Evolutionary conservation across 2,888 invertebrate species (phyloP), one percentile per base, ranked within the genome.

Genomic region (Caenorhabditis sulstoni): DNA sequence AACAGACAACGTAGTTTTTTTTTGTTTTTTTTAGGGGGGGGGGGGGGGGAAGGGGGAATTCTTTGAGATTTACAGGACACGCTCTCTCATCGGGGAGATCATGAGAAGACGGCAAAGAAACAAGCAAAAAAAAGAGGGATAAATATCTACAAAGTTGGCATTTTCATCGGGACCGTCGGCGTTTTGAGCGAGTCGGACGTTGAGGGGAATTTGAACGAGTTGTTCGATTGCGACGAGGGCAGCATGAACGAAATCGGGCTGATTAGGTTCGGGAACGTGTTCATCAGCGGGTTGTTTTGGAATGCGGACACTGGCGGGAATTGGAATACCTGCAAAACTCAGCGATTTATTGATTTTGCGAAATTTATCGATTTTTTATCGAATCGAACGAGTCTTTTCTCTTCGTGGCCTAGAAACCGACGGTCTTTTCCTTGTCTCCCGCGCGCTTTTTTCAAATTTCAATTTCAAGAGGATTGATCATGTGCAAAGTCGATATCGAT

Each of bases 131-230:
- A 39, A 57, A 49, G 16, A 37, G 5, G 5, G 9, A 68, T 23
- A 35, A 37, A 71, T 14, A 11, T 29, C 39, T 65, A 77, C 37
- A 70, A 53, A 14, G 77, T 59, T 7, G 77, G 77, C 77, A 77
- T 77, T 39, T 77, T 77, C 8, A 77, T 58, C 0, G 77, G 77
- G 1, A 79, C 79, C 14, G 80, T 81, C 0, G 84, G 84, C 1
- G 84, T 84, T 59, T 84, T 84, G 35, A 84, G 49, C 5, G 83
- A 68, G 39, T 84, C 84, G 1, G 83, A 70, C 1, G 83, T 71
- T 5, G 79, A 71, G n/a, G 83, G 79, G 18, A 79, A 81, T 39
- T 83, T 79, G 68, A 79, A 75, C 1, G 71, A 58, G n/a, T 77
- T 74, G 18, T 65, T 45, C 5, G 68, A 55, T 9, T 64, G 74